Conservation (phyloP, 1,140 invertebrate genomes). For the Coelopa frigida region DNA sequence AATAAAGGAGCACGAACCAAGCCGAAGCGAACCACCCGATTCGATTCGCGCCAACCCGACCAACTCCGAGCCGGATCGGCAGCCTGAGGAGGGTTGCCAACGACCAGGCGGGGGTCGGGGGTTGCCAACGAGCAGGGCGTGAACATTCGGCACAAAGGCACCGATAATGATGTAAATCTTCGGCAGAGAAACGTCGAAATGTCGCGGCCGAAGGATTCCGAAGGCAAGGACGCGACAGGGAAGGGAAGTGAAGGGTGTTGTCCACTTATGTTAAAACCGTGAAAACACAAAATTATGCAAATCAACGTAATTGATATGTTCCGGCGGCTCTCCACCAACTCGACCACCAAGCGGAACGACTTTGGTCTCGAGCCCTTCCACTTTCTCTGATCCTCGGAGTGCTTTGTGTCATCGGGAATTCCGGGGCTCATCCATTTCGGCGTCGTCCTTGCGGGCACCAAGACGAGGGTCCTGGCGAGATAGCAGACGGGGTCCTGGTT, state of each 20-base stretch:
- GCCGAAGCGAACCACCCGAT: too few species aligned
- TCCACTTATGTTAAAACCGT: not conserved
- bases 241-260: too few species aligned
- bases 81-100: not conserved
- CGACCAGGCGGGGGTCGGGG: not conserved
- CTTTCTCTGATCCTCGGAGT: too few species aligned
- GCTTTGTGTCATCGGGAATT: too few species aligned
- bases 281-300: slow-evolving; percentile 8
- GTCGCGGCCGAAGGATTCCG: not conserved
- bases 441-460: too few species aligned
- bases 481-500: too few species aligned
- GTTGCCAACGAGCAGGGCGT: slow-evolving; percentile 29
- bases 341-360: too few species aligned
- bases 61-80: not conserved
- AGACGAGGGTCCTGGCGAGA: too few species aligned
- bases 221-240: not conserved
- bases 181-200: not conserved
- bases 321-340: too few species aligned
- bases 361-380: too few species aligned
- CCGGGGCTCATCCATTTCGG: too few species aligned
- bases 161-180: not conserved
- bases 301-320: slow-evolving; percentile 9
- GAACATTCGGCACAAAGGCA: not conserved
- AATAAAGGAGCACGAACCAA: slow-evolving; percentile 43
- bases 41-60: slow-evolving; percentile 3